A percentile compares a stretch with the other conserved stretches of the same genome.
Evolutionary conservation across 1,140 invertebrate species (phyloP).

Genomic region (Samia ricini): DNA sequence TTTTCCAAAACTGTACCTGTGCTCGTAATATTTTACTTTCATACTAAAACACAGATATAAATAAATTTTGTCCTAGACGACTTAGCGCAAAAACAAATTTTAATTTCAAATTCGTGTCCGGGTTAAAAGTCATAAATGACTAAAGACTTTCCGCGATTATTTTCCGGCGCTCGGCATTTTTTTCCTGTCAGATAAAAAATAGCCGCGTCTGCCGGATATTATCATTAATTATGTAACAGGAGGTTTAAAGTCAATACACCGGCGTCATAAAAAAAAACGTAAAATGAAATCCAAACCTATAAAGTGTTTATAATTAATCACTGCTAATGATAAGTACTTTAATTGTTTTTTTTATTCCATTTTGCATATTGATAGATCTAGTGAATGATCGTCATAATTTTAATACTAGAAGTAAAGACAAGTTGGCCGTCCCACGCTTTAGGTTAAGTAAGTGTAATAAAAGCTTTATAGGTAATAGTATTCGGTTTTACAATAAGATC

Average conservation of each 20-base stretch:
- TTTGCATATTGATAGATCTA: too few species aligned
- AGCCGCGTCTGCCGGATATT: conserved; percentile 59
- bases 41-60: neutral
- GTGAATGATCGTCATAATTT: too few species aligned
- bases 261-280: conserved; percentile 22
- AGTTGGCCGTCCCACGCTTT: too few species aligned
- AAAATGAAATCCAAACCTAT: neutral
- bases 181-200: conserved; percentile 58
- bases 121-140: conserved; percentile 50
- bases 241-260: conserved; percentile 40
- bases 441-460: too few species aligned
- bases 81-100: neutral
- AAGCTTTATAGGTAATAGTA: too few species aligned
- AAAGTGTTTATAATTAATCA: neutral
- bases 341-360: too few species aligned
- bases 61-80: neutral
- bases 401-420: too few species aligned
- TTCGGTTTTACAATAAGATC: too few species aligned
- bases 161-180: conserved; percentile 51
- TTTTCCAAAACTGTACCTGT: neutral
- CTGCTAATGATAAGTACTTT: too few species aligned
- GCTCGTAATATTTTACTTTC: neutral
- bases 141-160: conserved; percentile 48
- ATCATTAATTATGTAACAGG: conserved; percentile 70
- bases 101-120: neutral